Evolutionary conservation across 2,797 vertebrate genomes (phyloP).

Genomic region (Notoglanidium macrostoma): DNA sequence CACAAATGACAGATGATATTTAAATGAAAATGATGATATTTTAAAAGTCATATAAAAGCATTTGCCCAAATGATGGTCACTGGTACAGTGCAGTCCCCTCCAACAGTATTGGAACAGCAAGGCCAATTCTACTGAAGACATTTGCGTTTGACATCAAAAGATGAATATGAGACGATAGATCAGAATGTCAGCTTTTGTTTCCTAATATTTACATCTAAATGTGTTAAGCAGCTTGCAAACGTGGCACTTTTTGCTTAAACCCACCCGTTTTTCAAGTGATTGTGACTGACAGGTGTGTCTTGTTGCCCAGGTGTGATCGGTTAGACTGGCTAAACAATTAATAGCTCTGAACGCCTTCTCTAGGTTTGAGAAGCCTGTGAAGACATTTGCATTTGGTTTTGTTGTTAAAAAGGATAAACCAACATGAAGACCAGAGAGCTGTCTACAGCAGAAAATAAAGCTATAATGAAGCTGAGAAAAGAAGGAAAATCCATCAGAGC

Average conservation of each 20-base stretch:
- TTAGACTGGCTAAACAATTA: neutral
- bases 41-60: neutral
- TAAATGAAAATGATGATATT: neutral
- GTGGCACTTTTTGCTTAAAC: neutral
- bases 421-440: neutral
- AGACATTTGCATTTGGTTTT: neutral
- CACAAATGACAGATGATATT: neutral
- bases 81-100: neutral
- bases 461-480: neutral
- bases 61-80: neutral
- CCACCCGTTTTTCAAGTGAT: neutral
- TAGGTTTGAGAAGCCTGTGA: neutral
- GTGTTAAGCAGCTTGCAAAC: neutral
- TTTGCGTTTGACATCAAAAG: neutral
- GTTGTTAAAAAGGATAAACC: neutral
- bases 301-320: neutral
- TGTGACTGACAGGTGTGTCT: too few species aligned
- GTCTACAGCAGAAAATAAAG: neutral
- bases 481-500: neutral
- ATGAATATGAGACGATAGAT: neutral
- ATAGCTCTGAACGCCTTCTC: neutral
- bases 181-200: neutral
- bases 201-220: neutral
- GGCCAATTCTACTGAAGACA: neutral
- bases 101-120: neutral